Conservation (phyloP, 2,888 invertebrate genomes). For the Cepaea hortensis region DNA sequence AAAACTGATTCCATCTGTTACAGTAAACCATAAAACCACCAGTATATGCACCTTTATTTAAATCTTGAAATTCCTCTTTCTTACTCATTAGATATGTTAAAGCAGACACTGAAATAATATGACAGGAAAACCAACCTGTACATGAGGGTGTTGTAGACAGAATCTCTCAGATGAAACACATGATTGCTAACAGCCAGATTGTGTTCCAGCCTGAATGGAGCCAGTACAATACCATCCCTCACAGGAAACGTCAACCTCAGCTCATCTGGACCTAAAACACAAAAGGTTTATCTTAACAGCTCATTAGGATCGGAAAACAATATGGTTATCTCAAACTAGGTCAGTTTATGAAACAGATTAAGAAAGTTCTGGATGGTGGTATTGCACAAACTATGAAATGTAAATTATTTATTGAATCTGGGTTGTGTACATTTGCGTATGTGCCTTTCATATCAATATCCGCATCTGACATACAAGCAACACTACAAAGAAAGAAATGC, state of each 20-base stretch:
- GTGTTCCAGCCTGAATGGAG: conserved; percentile 97
- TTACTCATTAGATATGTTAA: too few species aligned
- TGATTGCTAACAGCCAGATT: conserved; percentile 98
- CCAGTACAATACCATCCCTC: conserved; percentile 95
- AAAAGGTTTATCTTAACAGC: neutral
- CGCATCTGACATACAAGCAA: too few species aligned
- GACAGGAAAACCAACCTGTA: conserved; percentile 84
- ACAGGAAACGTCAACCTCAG: conserved; percentile 97
- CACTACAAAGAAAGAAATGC: too few species aligned
- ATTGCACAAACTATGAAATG: too few species aligned
- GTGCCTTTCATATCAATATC: too few species aligned
- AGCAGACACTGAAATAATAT: too few species aligned
- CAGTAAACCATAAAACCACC: too few species aligned
- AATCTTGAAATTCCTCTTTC: too few species aligned
- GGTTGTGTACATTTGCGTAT: too few species aligned
- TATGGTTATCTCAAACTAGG: neutral
- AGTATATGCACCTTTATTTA: too few species aligned
- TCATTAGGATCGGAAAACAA: conserved; percentile 56
- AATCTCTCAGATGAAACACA: conserved; percentile 95
- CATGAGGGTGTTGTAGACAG: conserved; percentile 93
- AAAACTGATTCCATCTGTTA: too few species aligned
- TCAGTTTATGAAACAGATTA: neutral
- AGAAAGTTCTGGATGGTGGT: neutral
- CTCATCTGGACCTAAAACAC: conserved; percentile 82
- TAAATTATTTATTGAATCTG: too few species aligned